Evolutionary conservation across 2,113 vertebrate genomes (phyloP), one percentile per base, ranked within the genome.

Genomic region (Hiodon alosoides): DNA sequence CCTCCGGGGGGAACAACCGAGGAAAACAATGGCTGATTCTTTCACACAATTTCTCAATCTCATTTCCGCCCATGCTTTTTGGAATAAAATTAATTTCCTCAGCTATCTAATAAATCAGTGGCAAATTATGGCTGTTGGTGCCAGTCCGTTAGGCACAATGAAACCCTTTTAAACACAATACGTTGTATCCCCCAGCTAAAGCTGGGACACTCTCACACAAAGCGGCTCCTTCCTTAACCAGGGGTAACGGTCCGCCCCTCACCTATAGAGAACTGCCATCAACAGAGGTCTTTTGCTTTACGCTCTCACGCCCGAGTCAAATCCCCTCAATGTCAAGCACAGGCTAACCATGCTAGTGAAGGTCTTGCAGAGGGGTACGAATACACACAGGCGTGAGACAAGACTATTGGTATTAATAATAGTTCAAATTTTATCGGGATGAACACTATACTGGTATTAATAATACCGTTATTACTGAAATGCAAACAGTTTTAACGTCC

Each of bases 1-100:
- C 76, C 87, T 88, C 87, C 74, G 78, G 82, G 84, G 86, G 31
- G 82, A 82, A 85, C 74, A n/a, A 51, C 5, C 53, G 64, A 47
- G 71, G 75, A 77, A 80, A 84, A 86, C 89, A 89, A 88, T 88
- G 84, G 83, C 81, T 73, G 86, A 87, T 87, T 88, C 86, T 89
- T 86, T 87, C 86, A 83, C 85, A 88, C 85, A 90, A 83, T 89
- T 90, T 88, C 83, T 86, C 84, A 85, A 86, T 88, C 87, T 90
- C 85, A 92, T 91, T 90, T 91, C 88, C 87, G 86, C 88, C 86
- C 78, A 76, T 84, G 86, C 88, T 89, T 90, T 92, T 90, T 82
- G 78, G 83, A 88, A 84, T 84, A 71, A 90, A 90, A 91, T 91
- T 89, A 89, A 90, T 92, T 91, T 91, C 88, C 87, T 88, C 78